A percentile compares a stretch with the other conserved stretches of the same genome.
These are phyloP conservation scores for Hydractinia symbiolongicarpus DNA, from an alignment of 30 jellyfish, hydroid and myxozoan species.

Conservation along the genomic window DNA sequence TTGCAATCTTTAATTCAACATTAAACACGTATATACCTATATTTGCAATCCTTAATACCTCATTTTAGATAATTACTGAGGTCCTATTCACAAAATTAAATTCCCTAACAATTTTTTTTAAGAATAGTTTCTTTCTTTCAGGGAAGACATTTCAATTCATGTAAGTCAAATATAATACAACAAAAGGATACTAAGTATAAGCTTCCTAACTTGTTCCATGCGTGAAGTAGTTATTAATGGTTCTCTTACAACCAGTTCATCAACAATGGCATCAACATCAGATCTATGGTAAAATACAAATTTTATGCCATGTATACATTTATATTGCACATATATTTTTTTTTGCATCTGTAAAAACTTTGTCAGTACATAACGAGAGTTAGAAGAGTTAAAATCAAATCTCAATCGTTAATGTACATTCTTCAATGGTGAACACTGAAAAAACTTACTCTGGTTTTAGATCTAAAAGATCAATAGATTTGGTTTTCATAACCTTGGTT, in stretches of 20 bases:
- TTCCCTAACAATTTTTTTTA: no score
- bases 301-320: not conserved
- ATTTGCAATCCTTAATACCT: no score
- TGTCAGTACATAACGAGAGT: not conserved
- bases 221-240: conserved; percentile 75
- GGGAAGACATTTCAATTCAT: no score
- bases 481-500: conserved; percentile 64
- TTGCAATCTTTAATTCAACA: no score
- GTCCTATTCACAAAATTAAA: no score
- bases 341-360: not conserved
- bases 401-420: not conserved
- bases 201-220: conserved; percentile 84
- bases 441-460: conserved; percentile 83
- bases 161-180: no score
- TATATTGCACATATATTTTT: not conserved
- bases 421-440: not conserved
- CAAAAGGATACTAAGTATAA: conserved; percentile 65
- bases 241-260: conserved; percentile 71
- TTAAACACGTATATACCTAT: no score
- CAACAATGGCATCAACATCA: conserved; percentile 75
- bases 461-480: conserved; percentile 75
- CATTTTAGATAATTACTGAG: no score
- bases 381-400: not conserved
- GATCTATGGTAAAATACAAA: conserved; percentile 28
- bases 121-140: no score